Conservation (phyloP, 1,140 invertebrate genomes). For the Drosophila novamexicana region DNA sequence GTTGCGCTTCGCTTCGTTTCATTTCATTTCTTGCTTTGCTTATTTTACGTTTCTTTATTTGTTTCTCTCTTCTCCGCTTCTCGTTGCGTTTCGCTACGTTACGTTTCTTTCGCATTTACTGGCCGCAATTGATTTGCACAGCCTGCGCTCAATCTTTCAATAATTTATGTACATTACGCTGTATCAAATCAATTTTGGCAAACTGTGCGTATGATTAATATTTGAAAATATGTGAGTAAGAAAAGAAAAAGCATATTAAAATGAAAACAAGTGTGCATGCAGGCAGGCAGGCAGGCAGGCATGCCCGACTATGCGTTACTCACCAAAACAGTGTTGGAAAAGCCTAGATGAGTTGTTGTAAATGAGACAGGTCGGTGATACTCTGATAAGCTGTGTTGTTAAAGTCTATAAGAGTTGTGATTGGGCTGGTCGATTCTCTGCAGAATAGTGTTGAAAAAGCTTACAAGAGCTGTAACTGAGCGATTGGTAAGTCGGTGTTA, state of each 20-base stretch:
- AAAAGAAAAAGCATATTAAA: background rate
- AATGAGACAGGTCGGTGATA: background rate
- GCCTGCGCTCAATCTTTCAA: slow-evolving; percentile 27
- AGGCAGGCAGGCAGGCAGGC: no score
- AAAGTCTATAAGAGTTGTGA: no score
- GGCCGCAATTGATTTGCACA: slow-evolving; percentile 10
- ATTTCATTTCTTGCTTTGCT: slow-evolving; percentile 10
- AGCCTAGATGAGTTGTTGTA: background rate
- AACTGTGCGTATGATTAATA: slow-evolving; percentile 78
- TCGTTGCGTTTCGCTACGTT: background rate
- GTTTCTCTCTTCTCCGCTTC: background rate
- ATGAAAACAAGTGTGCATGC: slow-evolving; percentile 1
- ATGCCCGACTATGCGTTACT: background rate
- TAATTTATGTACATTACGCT: slow-evolving; percentile 48
- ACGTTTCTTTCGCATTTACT: slow-evolving; percentile 5
- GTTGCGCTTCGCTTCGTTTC: slow-evolving; percentile 3
- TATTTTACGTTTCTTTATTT: background rate
- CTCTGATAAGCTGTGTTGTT: no score
- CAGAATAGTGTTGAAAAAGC: no score
- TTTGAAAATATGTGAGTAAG: slow-evolving; percentile 43
- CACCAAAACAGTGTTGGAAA: background rate
- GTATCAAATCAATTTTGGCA: slow-evolving; percentile 40
- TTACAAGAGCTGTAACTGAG: no score
- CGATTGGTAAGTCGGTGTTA: no score
- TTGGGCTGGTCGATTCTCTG: no score